These are phyloP conservation scores for Metallyticus violacea DNA, from an alignment of 2,888 invertebrate genomes.

Conservation along the genomic window DNA sequence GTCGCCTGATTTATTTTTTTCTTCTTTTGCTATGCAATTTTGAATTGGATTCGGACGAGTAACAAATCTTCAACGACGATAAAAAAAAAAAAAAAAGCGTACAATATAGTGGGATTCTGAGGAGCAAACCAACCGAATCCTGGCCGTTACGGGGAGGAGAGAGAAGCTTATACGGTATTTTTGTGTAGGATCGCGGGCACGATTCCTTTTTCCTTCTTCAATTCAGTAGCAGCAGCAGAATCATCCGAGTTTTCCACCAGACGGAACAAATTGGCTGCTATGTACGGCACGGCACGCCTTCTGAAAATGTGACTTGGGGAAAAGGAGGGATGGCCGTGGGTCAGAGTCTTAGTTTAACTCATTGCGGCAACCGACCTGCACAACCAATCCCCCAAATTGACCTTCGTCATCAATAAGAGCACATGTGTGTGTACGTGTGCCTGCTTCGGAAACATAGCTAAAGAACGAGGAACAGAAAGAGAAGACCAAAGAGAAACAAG, in stretches of 20 bases:
- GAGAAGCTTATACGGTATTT: neutral
- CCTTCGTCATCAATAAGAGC: slow-evolving; percentile 6
- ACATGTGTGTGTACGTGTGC: neutral
- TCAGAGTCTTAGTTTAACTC: neutral
- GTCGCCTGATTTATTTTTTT: neutral
- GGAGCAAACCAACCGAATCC: neutral
- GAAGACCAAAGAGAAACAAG: neutral
- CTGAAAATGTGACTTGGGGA: neutral
- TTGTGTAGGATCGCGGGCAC: neutral
- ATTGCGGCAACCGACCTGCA: neutral
- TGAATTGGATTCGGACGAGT: neutral
- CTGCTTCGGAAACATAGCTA: too few species aligned
- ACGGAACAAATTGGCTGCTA: slow-evolving; percentile 10
- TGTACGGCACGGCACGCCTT: slow-evolving; percentile 3
- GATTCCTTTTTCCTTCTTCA: neutral
- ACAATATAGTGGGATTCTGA: neutral
- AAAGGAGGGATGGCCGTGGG: neutral
- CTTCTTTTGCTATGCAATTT: neutral
- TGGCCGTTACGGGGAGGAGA: neutral
- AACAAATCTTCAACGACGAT: neutral
- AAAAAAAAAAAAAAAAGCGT: neutral
- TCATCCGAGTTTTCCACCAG: neutral
- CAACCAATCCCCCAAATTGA: slow-evolving; percentile 4
- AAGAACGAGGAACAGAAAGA: neutral
- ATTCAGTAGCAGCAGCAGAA: neutral